Evolutionary conservation across 2,797 vertebrate genomes (phyloP), one percentile per base, ranked within the genome.

Genomic region (Pseudotriccus pelzelni): DNA sequence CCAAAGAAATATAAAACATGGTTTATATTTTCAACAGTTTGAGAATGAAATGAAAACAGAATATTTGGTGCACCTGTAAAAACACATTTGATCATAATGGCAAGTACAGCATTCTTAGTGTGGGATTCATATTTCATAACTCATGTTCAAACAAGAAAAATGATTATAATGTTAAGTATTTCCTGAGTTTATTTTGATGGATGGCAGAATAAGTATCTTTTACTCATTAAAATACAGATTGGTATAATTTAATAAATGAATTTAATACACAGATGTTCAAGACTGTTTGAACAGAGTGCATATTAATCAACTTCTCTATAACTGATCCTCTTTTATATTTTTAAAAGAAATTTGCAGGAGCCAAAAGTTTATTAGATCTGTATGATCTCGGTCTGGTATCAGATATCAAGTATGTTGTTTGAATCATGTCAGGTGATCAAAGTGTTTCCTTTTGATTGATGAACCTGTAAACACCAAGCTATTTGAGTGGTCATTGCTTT

Each of bases 21-120:
- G 98, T 98, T 98, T 98, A 97, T 97, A 98, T 98, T 98, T 98
- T 98, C 98, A 97, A 97, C 98, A 96, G 97, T 98, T 97, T 97
- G 97, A 97, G 97, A 97, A 96, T 98, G 97, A 98, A 98, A 98
- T 97, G 97, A 97, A 98, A 97, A 97, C 97, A 96, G 98, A 98
- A 98, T 98, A 98, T 98, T 98, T 98, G 97, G 97, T 97, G 98
- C 98, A 98, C 98, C 98, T 99, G 98, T 98, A 98, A 98, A 99
- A 99, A 99, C 98, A 99, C 97, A 98, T 98, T 98, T 98, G 98
- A 98, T 98, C 98, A 98, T 98, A 98, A 98, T 98, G 98, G 98
- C 97, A 97, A 98, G 98, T 97, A 97, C 96, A 96, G 97, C 97
- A 97, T 98, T 98, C 98, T 98, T 98, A 95, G 97, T 97, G 97